phyloP scores from a whole-genome alignment of 2,888 invertebrate species.

The Hipparchia sbordonii region DNA sequence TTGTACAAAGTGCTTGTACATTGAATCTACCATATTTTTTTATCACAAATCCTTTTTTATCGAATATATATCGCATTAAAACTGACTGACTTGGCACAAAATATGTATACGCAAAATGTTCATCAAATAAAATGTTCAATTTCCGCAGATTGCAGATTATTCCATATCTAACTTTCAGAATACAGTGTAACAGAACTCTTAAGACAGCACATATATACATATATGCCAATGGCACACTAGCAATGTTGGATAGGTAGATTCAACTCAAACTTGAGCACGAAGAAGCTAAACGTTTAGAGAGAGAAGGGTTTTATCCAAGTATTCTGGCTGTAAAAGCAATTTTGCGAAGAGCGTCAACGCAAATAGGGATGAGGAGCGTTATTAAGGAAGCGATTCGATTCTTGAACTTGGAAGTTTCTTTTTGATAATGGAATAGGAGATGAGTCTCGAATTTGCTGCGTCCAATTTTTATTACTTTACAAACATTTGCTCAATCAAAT shows the following conservation, averaged over 20 bases:
- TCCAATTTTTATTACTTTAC: constrained; percentile 13
- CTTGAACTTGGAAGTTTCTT: constrained; percentile 35
- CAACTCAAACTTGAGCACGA: constrained; percentile 30
- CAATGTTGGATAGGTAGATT: not conserved
- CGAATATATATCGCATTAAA: no score
- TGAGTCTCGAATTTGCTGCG: constrained; percentile 11
- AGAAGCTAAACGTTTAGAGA: constrained; percentile 36
- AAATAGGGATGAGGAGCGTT: constrained; percentile 42
- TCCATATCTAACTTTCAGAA: no score
- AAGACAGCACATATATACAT: no score
- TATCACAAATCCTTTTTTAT: no score
- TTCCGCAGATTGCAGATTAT: no score
- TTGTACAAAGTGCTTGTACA: no score
- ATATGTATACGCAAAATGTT: no score
- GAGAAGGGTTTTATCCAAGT: constrained; percentile 32
- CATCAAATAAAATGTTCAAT: no score
- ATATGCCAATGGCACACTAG: not conserved
- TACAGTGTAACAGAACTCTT: no score
- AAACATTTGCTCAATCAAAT: constrained; percentile 4
- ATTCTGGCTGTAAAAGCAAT: constrained; percentile 41
- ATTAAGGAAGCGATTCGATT: constrained; percentile 40
- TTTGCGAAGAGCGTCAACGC: constrained; percentile 40
- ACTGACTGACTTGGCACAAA: no score
- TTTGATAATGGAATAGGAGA: constrained; percentile 23
- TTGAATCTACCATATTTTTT: no score